These are phyloP conservation scores for Coenobita brevimanus DNA, from an alignment of 1,140 invertebrate species.

Conservation along the genomic window DNA sequence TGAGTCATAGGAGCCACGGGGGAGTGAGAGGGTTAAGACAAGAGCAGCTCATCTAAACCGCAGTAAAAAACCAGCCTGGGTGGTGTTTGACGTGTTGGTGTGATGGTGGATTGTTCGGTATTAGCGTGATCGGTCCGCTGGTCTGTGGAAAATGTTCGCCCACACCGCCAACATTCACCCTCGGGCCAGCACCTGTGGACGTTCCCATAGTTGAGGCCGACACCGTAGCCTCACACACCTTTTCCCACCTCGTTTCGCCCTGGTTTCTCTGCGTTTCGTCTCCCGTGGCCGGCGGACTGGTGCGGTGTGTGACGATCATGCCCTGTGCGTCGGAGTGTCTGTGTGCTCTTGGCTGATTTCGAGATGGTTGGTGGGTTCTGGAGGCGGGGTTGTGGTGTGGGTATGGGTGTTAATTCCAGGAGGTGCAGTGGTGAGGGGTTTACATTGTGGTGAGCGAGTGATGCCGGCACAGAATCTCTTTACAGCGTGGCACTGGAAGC, in stretches of 20 bases:
- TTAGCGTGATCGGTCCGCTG: constrained; percentile 56
- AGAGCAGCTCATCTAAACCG: constrained; percentile 40
- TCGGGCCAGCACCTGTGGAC: constrained; percentile 58
- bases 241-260: constrained; percentile 41
- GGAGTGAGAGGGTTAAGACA: too few species aligned
- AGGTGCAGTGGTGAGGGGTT: background rate
- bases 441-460: constrained; percentile 34
- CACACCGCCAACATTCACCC: constrained; percentile 58
- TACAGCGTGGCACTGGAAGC: constrained; percentile 65
- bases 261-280: constrained; percentile 58
- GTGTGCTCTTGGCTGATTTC: too few species aligned
- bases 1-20: too few species aligned
- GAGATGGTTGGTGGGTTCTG: too few species aligned
- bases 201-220: constrained; percentile 68
- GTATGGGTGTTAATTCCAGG: background rate
- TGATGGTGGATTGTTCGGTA: constrained; percentile 49
- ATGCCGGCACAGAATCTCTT: constrained; percentile 50
- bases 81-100: constrained; percentile 47
- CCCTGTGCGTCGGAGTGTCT: too few species aligned
- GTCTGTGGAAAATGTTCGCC: constrained; percentile 66
- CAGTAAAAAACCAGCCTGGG: constrained; percentile 57
- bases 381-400: background rate
- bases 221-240: constrained; percentile 31
- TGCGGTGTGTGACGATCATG: too few species aligned
- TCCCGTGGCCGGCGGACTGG: background rate